Evolutionary conservation across 2,888 invertebrate species (phyloP), one percentile per base, ranked within the genome.

Genomic region (Pristionchus entomophagus): DNA sequence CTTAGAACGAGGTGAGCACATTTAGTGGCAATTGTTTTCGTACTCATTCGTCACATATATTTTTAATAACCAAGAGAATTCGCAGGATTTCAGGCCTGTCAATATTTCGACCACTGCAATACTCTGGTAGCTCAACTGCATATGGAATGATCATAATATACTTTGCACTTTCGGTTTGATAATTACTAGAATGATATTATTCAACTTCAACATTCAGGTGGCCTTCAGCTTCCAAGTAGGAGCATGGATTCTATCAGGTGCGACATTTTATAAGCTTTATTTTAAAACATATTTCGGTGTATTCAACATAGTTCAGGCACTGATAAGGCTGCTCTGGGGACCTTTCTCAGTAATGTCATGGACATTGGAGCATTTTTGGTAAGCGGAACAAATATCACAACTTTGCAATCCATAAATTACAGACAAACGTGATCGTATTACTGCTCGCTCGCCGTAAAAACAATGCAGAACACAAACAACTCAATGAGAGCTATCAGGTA

Each of bases 401-500:
- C n/a, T n/a, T n/a, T n/a, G n/a, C n/a, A n/a, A n/a, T n/a, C n/a
- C n/a, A n/a, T n/a, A n/a, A n/a, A n/a, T n/a, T n/a, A n/a, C n/a
- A n/a, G 65, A 65, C 35, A 12, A 65, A 65, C 35, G 0, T 12
- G 19, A 35, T 65, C 1, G 65, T 65, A 19, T 22, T 65, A 0
- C 2, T 35, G 6, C 35, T 65, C 17, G 65, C 65, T 35, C 1
- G 22, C 32, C 14, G 22, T 22, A 32, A 19, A 2, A 35, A 65
- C 4, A 32, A 38, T 35, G 19, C 22, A 3, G 35, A 35, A 6
- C 65, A 65, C 5, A 65, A 65, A 6, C 65, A 65, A 35, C 65
- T 65, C 22, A 65, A 65, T n/a, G 65, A 65, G 35, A 14, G 65
- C 17, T 65, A 65, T 65, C 65, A 65, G 65, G 65, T 22, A 26